These are phyloP conservation scores for Clangula hyemalis DNA, from an alignment of 2,797 vertebrate species.

Conservation along the genomic window DNA sequence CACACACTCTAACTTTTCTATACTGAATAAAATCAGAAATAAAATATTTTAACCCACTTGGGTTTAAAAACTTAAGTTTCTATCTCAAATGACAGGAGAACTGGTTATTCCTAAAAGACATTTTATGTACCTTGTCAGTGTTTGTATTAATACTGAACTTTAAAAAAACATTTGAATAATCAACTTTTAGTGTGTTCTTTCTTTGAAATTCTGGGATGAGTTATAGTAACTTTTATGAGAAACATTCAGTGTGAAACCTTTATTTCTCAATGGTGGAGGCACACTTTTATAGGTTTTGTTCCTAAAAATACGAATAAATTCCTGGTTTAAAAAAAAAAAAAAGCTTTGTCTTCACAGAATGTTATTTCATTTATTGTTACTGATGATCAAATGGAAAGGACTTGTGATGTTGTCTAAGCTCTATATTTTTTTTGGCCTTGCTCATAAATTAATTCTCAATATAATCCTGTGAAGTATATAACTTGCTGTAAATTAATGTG, in stretches of 20 bases:
- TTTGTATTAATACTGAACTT: not conserved
- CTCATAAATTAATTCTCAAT: not conserved
- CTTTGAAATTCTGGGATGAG: not conserved
- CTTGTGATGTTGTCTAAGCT: not conserved
- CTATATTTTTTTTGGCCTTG: not conserved
- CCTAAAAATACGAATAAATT: not conserved
- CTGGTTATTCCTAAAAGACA: not conserved
- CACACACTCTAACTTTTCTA: not conserved
- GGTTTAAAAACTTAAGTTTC: not conserved
- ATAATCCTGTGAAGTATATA: not conserved
- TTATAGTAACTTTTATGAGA: not conserved
- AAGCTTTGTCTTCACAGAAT: not conserved
- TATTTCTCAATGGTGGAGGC: not conserved
- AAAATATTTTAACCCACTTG: not conserved
- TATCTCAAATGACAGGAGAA: not conserved
- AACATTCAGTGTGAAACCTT: not conserved
- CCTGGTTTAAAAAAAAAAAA: not conserved
- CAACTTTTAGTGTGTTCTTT: not conserved
- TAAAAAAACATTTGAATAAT: not conserved
- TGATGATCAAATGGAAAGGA: not conserved
- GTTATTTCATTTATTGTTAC: not conserved
- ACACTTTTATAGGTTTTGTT: not conserved
- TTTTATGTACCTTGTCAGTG: not conserved
- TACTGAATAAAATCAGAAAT: not conserved
- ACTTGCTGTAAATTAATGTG: not conserved